These are phyloP conservation scores for Sceloporus tristichus DNA, from an alignment of 2,113 vertebrate genomes.

Conservation along the genomic window DNA sequence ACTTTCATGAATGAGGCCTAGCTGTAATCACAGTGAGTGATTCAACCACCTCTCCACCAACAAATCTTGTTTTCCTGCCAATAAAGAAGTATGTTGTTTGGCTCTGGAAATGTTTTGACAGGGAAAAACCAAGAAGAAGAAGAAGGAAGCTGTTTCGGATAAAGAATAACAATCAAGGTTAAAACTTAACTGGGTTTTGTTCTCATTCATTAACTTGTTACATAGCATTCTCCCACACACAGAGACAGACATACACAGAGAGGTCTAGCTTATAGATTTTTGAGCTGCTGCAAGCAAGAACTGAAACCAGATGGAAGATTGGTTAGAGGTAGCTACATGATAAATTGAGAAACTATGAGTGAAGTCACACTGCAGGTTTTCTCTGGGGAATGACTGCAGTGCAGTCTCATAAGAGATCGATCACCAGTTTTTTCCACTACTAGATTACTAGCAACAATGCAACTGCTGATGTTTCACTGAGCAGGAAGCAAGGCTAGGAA, in stretches of 20 bases:
- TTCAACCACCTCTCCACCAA: background rate
- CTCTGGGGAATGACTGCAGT: background rate
- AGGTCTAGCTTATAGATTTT: background rate
- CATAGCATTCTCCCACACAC: background rate
- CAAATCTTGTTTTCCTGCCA: background rate
- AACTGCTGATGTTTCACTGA: constrained; percentile 49
- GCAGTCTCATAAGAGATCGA: constrained; percentile 18
- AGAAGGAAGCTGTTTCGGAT: background rate
- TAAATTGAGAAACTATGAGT: background rate
- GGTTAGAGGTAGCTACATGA: background rate
- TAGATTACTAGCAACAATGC: background rate
- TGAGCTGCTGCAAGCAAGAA: background rate
- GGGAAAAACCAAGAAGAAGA: too few relatives aligned
- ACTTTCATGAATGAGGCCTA: background rate
- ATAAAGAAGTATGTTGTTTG: background rate
- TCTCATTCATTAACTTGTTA: background rate
- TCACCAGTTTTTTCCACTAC: constrained; percentile 16
- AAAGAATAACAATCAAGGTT: background rate
- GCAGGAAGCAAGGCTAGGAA: background rate
- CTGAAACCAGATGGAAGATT: background rate
- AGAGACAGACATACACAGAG: background rate
- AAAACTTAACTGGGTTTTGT: background rate
- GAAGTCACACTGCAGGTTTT: background rate
- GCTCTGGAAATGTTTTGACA: background rate
- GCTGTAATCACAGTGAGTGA: background rate